Evolutionary conservation across 2,888 invertebrate species (phyloP).

Genomic region (Acanthosepion pharaonis): DNA sequence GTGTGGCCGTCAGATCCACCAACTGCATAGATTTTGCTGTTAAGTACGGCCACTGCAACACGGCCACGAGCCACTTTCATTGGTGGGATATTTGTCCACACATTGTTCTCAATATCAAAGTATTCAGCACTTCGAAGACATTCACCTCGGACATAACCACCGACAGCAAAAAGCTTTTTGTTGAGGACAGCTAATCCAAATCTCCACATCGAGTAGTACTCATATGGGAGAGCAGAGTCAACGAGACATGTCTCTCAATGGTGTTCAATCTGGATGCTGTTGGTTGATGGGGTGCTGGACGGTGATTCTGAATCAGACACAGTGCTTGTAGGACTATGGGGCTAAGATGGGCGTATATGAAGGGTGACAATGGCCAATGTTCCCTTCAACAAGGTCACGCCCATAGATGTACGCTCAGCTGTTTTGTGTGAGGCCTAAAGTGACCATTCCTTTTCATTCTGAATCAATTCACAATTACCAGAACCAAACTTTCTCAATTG

Average conservation of each 20-base stretch:
- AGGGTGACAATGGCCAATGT: slow-evolving; percentile 79
- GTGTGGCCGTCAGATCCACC: slow-evolving; percentile 88
- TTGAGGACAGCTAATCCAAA: slow-evolving; percentile 84
- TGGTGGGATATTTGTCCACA: slow-evolving; percentile 81
- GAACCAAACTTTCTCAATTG: slow-evolving; percentile 41
- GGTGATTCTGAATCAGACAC: slow-evolving; percentile 71
- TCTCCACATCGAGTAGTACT: slow-evolving; percentile 83
- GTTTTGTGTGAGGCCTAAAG: slow-evolving; percentile 61
- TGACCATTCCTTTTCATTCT: slow-evolving; percentile 62
- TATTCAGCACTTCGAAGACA: slow-evolving; percentile 85
- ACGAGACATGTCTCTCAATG: slow-evolving; percentile 54
- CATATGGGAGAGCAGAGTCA: slow-evolving; percentile 78
- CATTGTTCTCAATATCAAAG: slow-evolving; percentile 82
- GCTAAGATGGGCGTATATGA: slow-evolving; percentile 56
- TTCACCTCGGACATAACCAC: slow-evolving; percentile 88
- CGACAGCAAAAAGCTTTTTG: slow-evolving; percentile 84
- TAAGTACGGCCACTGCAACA: slow-evolving; percentile 84
- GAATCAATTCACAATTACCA: slow-evolving; percentile 43
- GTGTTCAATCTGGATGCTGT: slow-evolving; percentile 51
- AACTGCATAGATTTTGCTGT: slow-evolving; percentile 82
- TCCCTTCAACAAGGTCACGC: slow-evolving; percentile 80
- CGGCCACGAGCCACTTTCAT: slow-evolving; percentile 85
- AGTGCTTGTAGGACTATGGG: slow-evolving; percentile 65
- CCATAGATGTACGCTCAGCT: slow-evolving; percentile 74
- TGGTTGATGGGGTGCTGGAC: slow-evolving; percentile 52